These are phyloP conservation scores for Diuraphis noxia DNA, from an alignment of 1,140 invertebrate genomes.

Conservation along the genomic window DNA sequence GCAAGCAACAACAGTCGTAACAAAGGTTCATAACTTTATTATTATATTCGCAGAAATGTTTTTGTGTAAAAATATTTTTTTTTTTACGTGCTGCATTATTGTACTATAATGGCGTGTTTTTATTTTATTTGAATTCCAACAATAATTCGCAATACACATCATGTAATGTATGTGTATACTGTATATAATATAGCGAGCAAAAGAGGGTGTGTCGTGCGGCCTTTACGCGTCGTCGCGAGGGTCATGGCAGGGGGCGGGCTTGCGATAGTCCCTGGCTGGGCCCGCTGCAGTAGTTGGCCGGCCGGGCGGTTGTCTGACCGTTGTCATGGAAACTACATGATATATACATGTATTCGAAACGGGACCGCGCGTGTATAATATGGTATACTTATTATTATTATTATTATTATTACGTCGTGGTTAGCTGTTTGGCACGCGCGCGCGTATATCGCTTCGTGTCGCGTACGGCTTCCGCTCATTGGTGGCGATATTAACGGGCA, in stretches of 20 bases:
- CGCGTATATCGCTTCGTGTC: background rate
- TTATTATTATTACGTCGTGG: background rate
- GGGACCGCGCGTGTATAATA: background rate
- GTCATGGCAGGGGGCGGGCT: background rate
- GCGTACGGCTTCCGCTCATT: conserved; percentile 33
- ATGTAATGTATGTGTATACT: background rate
- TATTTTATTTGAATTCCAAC: background rate
- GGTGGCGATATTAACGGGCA: background rate
- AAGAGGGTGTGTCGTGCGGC: background rate
- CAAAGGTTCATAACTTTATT: background rate
- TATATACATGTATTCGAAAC: background rate
- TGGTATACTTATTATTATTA: background rate
- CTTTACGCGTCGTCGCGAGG: background rate
- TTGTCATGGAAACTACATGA: conserved; percentile 11
- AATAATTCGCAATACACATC: background rate
- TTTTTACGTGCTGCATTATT: background rate
- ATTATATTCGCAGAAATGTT: background rate
- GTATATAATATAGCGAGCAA: too few relatives aligned
- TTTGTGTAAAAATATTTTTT: background rate
- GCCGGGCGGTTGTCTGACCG: conserved; percentile 38
- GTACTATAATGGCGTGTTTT: background rate
- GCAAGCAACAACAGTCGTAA: background rate
- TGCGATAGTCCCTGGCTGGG: conserved; percentile 4
- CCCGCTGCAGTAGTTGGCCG: conserved; percentile 19
- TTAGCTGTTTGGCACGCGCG: background rate